A percentile compares a stretch with the other conserved stretches of the same genome.
Evolutionary conservation across 2,888 invertebrate genomes (phyloP).

Genomic region (Idaea aversata): DNA sequence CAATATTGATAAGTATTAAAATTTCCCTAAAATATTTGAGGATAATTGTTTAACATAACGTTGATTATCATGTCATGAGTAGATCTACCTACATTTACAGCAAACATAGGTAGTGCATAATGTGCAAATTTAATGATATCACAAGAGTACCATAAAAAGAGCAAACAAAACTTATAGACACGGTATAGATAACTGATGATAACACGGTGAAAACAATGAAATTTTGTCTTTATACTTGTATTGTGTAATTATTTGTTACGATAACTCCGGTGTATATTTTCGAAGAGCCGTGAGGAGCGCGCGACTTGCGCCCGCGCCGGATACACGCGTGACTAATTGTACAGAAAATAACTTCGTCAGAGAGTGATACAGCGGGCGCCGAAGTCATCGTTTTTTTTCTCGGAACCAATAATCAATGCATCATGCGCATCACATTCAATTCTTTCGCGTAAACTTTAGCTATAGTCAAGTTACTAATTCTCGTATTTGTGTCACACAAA

Average conservation of each 20-base stretch:
- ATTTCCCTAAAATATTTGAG: background rate
- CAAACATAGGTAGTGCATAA: background rate
- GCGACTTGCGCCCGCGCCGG: slow-evolving; percentile 67
- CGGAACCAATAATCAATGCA: slow-evolving; percentile 61
- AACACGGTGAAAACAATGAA: slow-evolving; percentile 16
- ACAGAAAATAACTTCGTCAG: slow-evolving; percentile 80
- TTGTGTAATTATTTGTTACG: slow-evolving; percentile 20
- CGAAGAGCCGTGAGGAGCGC: slow-evolving; percentile 33
- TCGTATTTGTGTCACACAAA: background rate
- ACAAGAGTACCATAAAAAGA: slow-evolving; percentile 13
- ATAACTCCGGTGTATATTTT: slow-evolving; percentile 25
- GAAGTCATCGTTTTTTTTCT: slow-evolving; percentile 71
- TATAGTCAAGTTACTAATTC: slow-evolving; percentile 5
- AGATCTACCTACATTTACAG: background rate
- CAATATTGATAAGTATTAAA: background rate
- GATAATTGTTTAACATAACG: background rate
- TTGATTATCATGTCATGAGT: too few species aligned
- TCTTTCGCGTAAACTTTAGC: background rate
- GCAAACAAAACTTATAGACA: slow-evolving; percentile 23
- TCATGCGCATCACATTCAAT: slow-evolving; percentile 6
- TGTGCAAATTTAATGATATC: background rate
- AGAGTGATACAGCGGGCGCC: slow-evolving; percentile 65
- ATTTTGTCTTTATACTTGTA: slow-evolving; percentile 12
- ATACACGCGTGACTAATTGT: slow-evolving; percentile 77
- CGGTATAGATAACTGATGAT: slow-evolving; percentile 14